A percentile compares a stretch with the other conserved stretches of the same genome.
These are phyloP conservation scores for Petrolisthes cinctipes DNA, from an alignment of 2,888 invertebrate species.

Conservation along the genomic window DNA sequence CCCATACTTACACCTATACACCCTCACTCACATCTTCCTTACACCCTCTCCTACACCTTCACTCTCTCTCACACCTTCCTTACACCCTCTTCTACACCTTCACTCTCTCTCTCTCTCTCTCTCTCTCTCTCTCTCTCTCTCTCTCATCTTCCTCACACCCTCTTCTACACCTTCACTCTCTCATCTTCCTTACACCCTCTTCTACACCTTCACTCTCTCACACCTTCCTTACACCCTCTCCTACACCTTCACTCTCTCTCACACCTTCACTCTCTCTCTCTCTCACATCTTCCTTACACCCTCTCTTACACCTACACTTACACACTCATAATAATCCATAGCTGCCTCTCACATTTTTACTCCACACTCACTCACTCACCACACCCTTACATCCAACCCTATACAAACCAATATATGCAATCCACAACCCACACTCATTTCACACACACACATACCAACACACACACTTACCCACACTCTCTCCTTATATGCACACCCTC, in stretches of 20 bases:
- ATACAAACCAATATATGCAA: background rate
- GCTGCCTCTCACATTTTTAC: too few relatives aligned
- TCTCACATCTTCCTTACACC: background rate
- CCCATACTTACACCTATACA: too few relatives aligned
- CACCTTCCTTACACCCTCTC: background rate
- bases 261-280: background rate
- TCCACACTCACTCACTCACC: background rate
- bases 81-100: slow-evolving; percentile 1
- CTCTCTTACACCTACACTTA: background rate
- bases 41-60: background rate
- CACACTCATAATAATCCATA: background rate
- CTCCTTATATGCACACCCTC: background rate
- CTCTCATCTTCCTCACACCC: background rate
- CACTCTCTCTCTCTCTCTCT: background rate
- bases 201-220: slow-evolving; percentile 8
- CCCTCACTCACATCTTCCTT: too few relatives aligned
- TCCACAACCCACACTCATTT: background rate
- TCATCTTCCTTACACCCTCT: background rate
- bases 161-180: slow-evolving; percentile 16
- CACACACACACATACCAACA: background rate
- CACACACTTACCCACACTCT: background rate
- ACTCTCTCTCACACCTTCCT: slow-evolving; percentile 1
- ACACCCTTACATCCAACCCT: background rate
- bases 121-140: slow-evolving; percentile 7
- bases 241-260: background rate